phyloP scores from a whole-genome alignment of 2,113 vertebrate species.

The Natator depressus region DNA sequence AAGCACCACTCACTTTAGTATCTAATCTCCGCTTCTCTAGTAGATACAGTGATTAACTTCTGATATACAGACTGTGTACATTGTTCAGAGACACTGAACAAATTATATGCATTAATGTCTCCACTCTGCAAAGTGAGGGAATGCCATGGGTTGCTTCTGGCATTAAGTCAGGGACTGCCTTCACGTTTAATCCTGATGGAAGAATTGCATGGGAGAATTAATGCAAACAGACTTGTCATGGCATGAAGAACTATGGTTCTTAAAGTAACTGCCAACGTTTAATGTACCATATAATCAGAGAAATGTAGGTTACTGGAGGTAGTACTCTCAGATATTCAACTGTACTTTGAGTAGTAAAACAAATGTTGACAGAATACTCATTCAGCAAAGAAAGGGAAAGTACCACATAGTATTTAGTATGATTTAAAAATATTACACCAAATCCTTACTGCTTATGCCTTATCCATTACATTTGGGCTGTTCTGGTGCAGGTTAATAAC shows the following conservation, averaged over 20 bases:
- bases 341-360: background rate
- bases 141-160: background rate
- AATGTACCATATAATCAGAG: background rate
- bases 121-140: background rate
- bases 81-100: background rate
- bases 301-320: background rate
- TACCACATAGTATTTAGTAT: background rate
- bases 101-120: background rate
- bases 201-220: background rate
- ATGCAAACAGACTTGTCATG: background rate
- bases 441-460: background rate
- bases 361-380: background rate
- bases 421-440: slow-evolving; percentile 30
- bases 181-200: background rate
- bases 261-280: background rate
- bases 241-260: background rate
- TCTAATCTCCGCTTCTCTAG: background rate
- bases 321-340: background rate
- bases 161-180: background rate
- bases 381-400: background rate
- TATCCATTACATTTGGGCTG: slow-evolving; percentile 40
- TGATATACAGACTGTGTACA: background rate
- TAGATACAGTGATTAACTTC: background rate
- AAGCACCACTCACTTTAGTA: background rate
- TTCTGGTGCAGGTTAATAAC: slow-evolving; percentile 44